Conservation (phyloP, 2,888 invertebrate species). For the Orthosia gracilis region DNA sequence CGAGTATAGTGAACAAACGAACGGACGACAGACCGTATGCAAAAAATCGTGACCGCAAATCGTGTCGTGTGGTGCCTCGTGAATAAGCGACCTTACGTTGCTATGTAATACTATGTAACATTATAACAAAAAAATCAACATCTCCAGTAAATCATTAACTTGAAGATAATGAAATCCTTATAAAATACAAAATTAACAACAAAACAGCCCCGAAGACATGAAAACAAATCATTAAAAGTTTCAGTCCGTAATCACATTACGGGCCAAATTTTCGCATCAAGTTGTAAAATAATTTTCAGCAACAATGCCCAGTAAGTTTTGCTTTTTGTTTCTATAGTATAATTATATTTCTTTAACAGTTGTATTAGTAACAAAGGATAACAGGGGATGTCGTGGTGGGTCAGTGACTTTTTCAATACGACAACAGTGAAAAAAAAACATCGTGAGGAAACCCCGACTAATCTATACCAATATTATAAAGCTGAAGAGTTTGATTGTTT, state of each 20-base stretch:
- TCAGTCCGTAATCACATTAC: background rate
- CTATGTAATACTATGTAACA: constrained; percentile 37
- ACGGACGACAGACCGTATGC: too few relatives aligned
- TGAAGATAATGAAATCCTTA: constrained; percentile 19
- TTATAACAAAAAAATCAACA: constrained; percentile 1
- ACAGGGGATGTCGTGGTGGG: too few relatives aligned
- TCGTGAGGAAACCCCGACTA: too few relatives aligned
- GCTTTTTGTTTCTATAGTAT: constrained; percentile 4
- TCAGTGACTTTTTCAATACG: too few relatives aligned
- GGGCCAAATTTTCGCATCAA: constrained; percentile 28
- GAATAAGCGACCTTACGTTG: constrained; percentile 6
- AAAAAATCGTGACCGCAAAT: too few relatives aligned
- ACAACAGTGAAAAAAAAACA: too few relatives aligned
- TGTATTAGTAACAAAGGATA: too few relatives aligned
- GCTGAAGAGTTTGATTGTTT: too few relatives aligned
- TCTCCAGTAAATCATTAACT: background rate
- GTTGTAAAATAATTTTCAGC: constrained; percentile 14
- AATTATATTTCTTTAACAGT: too few relatives aligned
- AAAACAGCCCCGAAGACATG: constrained; percentile 22
- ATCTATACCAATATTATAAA: too few relatives aligned
- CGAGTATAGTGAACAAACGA: too few relatives aligned
- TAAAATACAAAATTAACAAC: constrained; percentile 4
- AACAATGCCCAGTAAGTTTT: constrained; percentile 46
- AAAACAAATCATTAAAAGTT: constrained; percentile 11
- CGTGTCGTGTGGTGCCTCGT: too few relatives aligned